Evolutionary conservation across 2,888 invertebrate species (phyloP).

Genomic region (Meloe dianella): DNA sequence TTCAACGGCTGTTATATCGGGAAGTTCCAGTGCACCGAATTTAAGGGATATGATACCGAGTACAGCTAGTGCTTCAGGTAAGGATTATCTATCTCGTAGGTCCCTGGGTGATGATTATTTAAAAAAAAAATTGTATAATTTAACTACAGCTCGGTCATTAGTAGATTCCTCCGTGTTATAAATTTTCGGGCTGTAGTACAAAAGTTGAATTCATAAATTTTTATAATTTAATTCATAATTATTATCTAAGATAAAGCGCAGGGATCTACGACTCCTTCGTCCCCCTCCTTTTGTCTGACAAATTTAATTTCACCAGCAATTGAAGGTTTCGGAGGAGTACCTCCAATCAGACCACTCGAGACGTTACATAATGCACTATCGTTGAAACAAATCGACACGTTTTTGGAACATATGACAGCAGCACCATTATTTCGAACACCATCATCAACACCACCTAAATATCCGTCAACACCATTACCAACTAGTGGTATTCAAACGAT

Average conservation of each 20-base stretch:
- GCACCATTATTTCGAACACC: conserved; percentile 77
- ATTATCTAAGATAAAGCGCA: not conserved
- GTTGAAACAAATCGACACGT: conserved; percentile 86
- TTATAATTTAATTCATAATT: not conserved
- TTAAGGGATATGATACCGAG: conserved; percentile 86
- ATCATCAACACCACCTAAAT: conserved; percentile 72
- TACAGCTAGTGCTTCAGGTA: conserved; percentile 76
- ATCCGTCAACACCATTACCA: conserved; percentile 64
- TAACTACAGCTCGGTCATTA: too few relatives aligned
- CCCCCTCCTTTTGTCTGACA: conserved; percentile 3
- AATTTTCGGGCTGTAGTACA: too few relatives aligned
- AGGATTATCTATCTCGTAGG: conserved; percentile 50
- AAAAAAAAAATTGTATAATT: not conserved
- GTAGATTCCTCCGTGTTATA: too few relatives aligned
- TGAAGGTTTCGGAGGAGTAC: conserved; percentile 90
- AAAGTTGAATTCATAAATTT: too few relatives aligned
- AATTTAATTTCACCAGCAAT: conserved; percentile 62
- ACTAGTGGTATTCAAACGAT: conserved; percentile 49
- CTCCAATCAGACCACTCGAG: conserved; percentile 94
- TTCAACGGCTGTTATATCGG: conserved; percentile 95
- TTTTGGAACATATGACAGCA: conserved; percentile 84
- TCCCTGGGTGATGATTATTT: not conserved
- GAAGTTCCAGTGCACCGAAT: conserved; percentile 91
- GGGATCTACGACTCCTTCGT: not conserved
- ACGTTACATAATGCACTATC: conserved; percentile 97